Evolutionary conservation across 2,113 vertebrate species (phyloP), one percentile per base, ranked within the genome.

Genomic region (Heterotilapia buettikoferi): DNA sequence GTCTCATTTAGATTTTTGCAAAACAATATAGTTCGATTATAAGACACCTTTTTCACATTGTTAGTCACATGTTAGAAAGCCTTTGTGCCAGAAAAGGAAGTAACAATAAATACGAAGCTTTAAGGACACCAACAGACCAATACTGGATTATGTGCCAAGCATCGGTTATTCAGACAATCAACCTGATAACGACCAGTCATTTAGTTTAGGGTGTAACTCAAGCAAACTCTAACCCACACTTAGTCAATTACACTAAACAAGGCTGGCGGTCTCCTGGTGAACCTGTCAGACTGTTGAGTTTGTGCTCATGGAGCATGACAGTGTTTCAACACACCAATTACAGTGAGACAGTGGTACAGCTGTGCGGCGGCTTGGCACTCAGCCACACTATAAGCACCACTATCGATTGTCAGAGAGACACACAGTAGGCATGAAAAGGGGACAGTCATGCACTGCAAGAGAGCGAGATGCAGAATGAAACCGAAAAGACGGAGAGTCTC

Each of bases 301-400:
- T 90, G 91, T 79, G 93, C 94, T 95, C 92, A 93, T 89, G 90
- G 86, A 89, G 90, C 92, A 91, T 93, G 93, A 93, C 94, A 94
- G 87, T 93, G 90, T 95, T 95, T 94, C 93, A 94, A 92, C 94
- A 92, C 92, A 92, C 92, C 94, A 96, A 95, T 96, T 96, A 95
- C 92, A 80, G 90, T 14, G 53, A 93, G 90, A 93, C 89, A 87
- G 92, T 73, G 89, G 88, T 91, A 91, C 92, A 92, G 94, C 94
- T 92, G 90, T 89, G 90, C 87, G 90, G 90, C 61, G 87, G 92
- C 91, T 89, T 94, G 93, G 94, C 95, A 85, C 90, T 92, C 82
- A 85, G 93, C 93, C 93, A 91, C 88, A 89, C 85, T 92, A 92
- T 90, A 93, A 95, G 92, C 88, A 93, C 85, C 91, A 40, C 87